Evolutionary conservation across 2,113 vertebrate genomes (phyloP).

Genomic region (Salvelinus alpinus): DNA sequence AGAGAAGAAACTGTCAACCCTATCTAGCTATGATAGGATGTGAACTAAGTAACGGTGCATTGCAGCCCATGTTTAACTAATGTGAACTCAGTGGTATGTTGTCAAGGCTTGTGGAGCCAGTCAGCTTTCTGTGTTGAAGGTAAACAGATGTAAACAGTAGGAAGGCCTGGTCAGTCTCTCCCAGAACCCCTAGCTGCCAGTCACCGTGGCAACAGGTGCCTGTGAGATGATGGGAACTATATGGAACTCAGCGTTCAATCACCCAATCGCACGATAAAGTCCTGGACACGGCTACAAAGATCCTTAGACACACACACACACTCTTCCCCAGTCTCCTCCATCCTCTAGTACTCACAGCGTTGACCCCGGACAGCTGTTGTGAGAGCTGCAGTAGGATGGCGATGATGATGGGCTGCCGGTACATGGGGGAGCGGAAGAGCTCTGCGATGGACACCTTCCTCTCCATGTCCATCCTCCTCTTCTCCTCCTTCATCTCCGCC

Average conservation of each 20-base stretch:
- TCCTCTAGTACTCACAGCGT: constrained; percentile 77
- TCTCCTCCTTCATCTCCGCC: constrained; percentile 90
- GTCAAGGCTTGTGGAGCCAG: neutral
- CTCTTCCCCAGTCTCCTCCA: no score
- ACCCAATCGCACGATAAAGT: constrained; percentile 26
- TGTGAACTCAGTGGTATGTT: neutral
- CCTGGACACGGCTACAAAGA: constrained; percentile 20
- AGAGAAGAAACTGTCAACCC: neutral
- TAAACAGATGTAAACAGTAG: constrained; percentile 24
- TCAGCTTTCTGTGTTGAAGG: neutral
- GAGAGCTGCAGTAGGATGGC: constrained; percentile 87
- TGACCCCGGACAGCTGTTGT: constrained; percentile 89
- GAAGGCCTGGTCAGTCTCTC: constrained; percentile 36
- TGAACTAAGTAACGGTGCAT: neutral
- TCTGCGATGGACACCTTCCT: constrained; percentile 83
- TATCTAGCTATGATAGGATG: no score
- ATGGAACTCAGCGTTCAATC: constrained; percentile 50
- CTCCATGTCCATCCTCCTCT: constrained; percentile 86
- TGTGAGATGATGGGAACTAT: constrained; percentile 49
- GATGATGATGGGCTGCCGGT: constrained; percentile 84
- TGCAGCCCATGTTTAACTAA: neutral
- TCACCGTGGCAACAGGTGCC: constrained; percentile 63
- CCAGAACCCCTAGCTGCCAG: constrained; percentile 43
- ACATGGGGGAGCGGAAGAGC: constrained; percentile 80
- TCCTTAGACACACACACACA: neutral